Base-by-base conservation (phyloP, 2,113 vertebrate genomes). In the Periophthalmus modestus region DNA sequence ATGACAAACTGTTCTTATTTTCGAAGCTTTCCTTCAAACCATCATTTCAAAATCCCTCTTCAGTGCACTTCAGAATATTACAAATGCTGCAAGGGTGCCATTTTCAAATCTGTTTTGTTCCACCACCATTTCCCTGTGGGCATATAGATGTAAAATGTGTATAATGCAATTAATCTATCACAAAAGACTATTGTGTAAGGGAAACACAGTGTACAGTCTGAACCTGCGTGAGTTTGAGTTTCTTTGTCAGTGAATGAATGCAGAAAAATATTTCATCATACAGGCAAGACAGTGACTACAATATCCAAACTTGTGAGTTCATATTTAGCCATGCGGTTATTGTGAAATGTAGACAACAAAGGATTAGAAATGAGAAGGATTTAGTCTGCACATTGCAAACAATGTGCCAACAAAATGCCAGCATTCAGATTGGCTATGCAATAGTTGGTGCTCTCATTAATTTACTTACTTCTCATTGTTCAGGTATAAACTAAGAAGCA, bases 31-130 rank as follows among this genome's bases (percentile, higher is more conserved):
- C 66, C 72, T 70, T 18, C 3, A 7, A 81, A 43, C 39, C 39
- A 43, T 43, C 39, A 10, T 43, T 43, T 43, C 39, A 7, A 77
- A 85, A 85, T 85, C 55, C 78, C 55, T 74, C 72, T 82, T 23
- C 33, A 79, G 82, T 84, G 66, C 66, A 75, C 87, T 89, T 80
- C 65, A 80, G 77, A 85, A 85, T 68, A 69, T 82, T 88, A 77
- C 79, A 75, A 88, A 50, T 16, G 16, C 39, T 43, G 39, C 39
- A 10, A 43, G 39, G 39, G 39, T 10, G 39, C 39, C 39, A 43
- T 43, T 43, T 10, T 43, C 39, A 43, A 77, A 69, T 74, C 69
- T 66, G 83, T 83, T 80, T 71, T 9, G 36, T 66, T 34, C 7
- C 57, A 13, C 11, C 47, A 4, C 46, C 67, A 66, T 68, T 63